These are phyloP conservation scores for Limnephilus auricula DNA, from an alignment of 2,888 invertebrate species.

Conservation along the genomic window DNA sequence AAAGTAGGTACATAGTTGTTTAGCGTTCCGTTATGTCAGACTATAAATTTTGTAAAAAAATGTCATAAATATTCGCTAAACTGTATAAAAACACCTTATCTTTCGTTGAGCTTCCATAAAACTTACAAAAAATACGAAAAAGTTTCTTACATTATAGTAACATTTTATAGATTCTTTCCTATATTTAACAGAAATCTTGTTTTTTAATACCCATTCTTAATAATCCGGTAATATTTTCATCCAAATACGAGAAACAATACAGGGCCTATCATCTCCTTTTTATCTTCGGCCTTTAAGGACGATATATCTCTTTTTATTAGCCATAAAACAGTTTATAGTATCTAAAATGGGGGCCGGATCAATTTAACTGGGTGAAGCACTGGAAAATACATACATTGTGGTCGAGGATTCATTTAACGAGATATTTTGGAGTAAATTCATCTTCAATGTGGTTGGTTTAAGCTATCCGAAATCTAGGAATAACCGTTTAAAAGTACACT, in stretches of 20 bases:
- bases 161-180: no score
- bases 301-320: constrained; percentile 22
- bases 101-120: neutral
- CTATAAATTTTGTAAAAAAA: neutral
- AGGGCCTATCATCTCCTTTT: neutral
- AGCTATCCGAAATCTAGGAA: no score
- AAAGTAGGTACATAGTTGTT: neutral
- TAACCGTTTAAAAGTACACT: no score
- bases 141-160: neutral
- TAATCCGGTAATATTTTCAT: neutral
- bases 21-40: neutral
- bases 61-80: neutral
- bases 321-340: constrained; percentile 25
- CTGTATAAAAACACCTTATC: neutral
- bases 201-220: neutral
- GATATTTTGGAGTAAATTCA: neutral
- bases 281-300: constrained; percentile 6
- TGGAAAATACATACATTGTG: neutral
- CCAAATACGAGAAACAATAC: constrained; percentile 17
- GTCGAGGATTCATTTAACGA: neutral
- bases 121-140: neutral
- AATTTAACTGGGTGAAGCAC: neutral
- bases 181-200: neutral
- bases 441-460: no score
- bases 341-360: neutral